phyloP scores from a whole-genome alignment of 1,140 invertebrate genomes.

The Drosophila parvula region DNA sequence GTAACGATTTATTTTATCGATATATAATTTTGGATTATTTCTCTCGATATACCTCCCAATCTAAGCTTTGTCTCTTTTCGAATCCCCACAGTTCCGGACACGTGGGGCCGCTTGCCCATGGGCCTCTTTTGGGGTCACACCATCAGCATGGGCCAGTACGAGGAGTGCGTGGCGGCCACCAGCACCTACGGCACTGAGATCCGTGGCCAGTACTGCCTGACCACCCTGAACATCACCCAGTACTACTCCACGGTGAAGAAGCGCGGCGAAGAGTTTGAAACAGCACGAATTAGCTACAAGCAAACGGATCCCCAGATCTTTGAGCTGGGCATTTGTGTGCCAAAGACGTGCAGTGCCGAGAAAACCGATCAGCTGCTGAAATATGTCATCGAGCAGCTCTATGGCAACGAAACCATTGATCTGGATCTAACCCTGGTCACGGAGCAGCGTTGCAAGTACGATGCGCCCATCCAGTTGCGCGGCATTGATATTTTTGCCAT shows the following conservation, averaged over 20 bases:
- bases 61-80: neutral
- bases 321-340: slow-evolving; percentile 74
- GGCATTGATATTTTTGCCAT: slow-evolving; percentile 79
- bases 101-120: slow-evolving; percentile 77
- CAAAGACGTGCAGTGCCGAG: slow-evolving; percentile 59
- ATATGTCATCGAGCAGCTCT: slow-evolving; percentile 43
- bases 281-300: slow-evolving; percentile 65
- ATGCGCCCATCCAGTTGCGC: slow-evolving; percentile 67
- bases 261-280: slow-evolving; percentile 42
- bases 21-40: too few species aligned
- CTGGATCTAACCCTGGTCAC: slow-evolving; percentile 31
- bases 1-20: too few species aligned
- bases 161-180: slow-evolving; percentile 74
- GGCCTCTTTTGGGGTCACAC: slow-evolving; percentile 78
- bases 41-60: neutral
- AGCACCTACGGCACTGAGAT: slow-evolving; percentile 48
- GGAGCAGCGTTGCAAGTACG: slow-evolving; percentile 66
- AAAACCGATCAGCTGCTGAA: slow-evolving; percentile 61
- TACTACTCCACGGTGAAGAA: slow-evolving; percentile 58
- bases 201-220: slow-evolving; percentile 73
- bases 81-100: slow-evolving; percentile 67
- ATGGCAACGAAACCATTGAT: slow-evolving; percentile 44
- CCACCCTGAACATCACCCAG: slow-evolving; percentile 62
- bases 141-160: slow-evolving; percentile 78
- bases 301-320: slow-evolving; percentile 64